Evolutionary conservation across 1,140 invertebrate genomes (phyloP), one percentile per base, ranked within the genome.

Genomic region (Dendrolimus punctatus): DNA sequence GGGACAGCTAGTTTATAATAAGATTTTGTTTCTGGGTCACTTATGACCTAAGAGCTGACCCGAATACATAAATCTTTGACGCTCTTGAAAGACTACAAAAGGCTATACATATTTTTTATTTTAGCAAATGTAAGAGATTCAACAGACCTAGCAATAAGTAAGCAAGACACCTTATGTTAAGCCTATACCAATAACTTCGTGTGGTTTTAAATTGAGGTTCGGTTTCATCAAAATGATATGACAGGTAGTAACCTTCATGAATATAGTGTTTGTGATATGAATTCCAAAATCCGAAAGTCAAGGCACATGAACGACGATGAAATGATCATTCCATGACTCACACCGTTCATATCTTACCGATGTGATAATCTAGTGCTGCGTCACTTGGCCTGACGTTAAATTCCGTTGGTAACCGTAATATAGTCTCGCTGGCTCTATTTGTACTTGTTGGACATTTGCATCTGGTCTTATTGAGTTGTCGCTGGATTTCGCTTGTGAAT

Each of bases 391-490:
- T 39, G 58, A 69, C 9, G 83, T 85, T 58, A 83, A 52, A 61
- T 86, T 86, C 66, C 72, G 76, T 57, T 75, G 73, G 58, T 76
- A 86, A 47, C 80, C 76, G 66, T 58, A 73, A 44, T 71, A 68
- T 47, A 86, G 60, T 62, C 81, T 73, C 55, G 81, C 83, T 36
- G 81, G 83, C 46, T 86, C 83, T 48, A 86, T 83, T 64, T 81
- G 77, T 36, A 86, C 78, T 80, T 85, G 83, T 56, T 86, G 83
- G 8, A 80, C 83, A 53, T 85, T 85, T 5, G 83, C 83, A 51
- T 86, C 83, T 4, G 83, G 83, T 51, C 83, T 72, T 66, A 86
- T 86, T 0, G 80, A 82, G 51, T 86, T 86, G 46, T 84, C 80
- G 41, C 61, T 78, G 1, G 76, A 70, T 46, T 84, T 84, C 4